Evolutionary conservation across 2,113 vertebrate genomes (phyloP).

Genomic region (Alectura lathami): DNA sequence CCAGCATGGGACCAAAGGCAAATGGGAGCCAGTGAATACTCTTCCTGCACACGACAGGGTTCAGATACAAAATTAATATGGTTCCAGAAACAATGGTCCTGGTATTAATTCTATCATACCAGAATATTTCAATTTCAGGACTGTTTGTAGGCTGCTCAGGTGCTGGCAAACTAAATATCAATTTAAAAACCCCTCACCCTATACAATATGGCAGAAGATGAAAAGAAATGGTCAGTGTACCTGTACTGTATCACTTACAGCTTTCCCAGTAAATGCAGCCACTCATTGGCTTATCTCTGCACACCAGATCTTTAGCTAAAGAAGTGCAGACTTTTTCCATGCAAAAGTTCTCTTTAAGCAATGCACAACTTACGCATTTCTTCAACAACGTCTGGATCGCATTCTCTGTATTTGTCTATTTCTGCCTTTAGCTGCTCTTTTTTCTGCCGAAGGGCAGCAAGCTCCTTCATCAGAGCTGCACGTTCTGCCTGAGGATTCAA

Average conservation of each 20-base stretch:
- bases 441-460: slow-evolving; percentile 80
- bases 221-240: neutral
- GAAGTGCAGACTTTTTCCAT: neutral
- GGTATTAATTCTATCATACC: neutral
- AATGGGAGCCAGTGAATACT: neutral
- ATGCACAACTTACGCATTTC: slow-evolving; percentile 89
- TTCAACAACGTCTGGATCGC: slow-evolving; percentile 91
- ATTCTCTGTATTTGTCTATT: slow-evolving; percentile 90
- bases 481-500: slow-evolving; percentile 82
- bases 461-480: slow-evolving; percentile 78
- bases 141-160: neutral
- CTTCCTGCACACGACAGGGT: neutral
- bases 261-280: neutral
- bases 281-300: neutral
- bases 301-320: neutral
- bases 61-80: neutral
- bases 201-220: neutral
- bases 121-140: neutral
- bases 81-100: neutral
- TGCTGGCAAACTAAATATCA: neutral
- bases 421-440: slow-evolving; percentile 81
- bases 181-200: rapidly evolving
- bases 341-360: neutral
- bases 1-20: neutral
- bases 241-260: neutral